Conservation (phyloP, 2,797 vertebrate species). For the Dendrocincla tyrannina region DNA sequence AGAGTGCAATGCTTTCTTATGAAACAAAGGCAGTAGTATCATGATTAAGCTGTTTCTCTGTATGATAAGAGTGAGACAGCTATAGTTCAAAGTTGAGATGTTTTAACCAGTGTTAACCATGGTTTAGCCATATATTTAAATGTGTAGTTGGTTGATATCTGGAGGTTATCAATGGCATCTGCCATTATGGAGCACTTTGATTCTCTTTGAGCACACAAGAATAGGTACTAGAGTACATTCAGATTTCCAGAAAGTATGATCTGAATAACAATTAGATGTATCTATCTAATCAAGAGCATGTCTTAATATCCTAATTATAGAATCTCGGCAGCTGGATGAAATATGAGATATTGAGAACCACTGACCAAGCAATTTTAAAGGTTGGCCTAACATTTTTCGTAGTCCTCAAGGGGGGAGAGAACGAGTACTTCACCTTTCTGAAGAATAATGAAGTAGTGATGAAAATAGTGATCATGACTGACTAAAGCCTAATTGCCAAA, state of each 20-base stretch:
- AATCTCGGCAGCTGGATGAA: slow-evolving; percentile 34
- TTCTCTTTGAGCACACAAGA: not conserved
- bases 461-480: slow-evolving; percentile 43
- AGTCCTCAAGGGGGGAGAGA: slow-evolving; percentile 38
- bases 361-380: slow-evolving; percentile 77
- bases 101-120: not conserved
- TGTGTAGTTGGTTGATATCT: not conserved
- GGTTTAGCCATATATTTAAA: not conserved
- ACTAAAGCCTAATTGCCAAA: slow-evolving; percentile 22
- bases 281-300: slow-evolving; percentile 66
- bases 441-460: slow-evolving; percentile 65
- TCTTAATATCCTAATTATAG: slow-evolving; percentile 68
- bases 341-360: slow-evolving; percentile 55
- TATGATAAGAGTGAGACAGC: not conserved
- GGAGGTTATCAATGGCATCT: too few relatives aligned
- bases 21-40: not conserved
- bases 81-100: not conserved
- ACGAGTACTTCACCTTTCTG: slow-evolving; percentile 40
- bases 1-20: not conserved
- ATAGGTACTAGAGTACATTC: not conserved
- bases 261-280: slow-evolving; percentile 65
- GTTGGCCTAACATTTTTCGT: slow-evolving; percentile 69
- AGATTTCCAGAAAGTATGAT: slow-evolving; percentile 38
- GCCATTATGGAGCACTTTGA: not conserved
- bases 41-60: not conserved